Conservation (phyloP, 2,797 vertebrate species). For the Morus bassanus region DNA sequence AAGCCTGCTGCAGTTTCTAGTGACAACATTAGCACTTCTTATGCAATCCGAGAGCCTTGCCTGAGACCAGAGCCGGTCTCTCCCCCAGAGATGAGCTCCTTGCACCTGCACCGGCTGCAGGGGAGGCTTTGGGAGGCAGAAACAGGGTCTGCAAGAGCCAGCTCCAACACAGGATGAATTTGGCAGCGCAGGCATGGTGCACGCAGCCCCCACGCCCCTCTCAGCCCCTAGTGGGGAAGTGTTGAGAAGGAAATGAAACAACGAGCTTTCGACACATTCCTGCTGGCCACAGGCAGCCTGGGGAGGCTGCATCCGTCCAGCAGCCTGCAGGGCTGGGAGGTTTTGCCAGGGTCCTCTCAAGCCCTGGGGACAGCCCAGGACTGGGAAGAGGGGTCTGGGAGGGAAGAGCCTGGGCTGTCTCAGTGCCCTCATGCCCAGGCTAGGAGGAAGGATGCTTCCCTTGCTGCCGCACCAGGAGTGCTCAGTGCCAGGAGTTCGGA, state of each 20-base stretch:
- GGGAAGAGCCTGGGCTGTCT: neutral
- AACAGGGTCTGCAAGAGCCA: neutral
- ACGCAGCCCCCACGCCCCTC: neutral
- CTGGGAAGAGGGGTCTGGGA: neutral
- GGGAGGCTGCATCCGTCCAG: neutral
- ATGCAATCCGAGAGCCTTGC: neutral
- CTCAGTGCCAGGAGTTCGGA: neutral
- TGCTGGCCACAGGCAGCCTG: neutral
- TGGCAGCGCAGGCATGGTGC: rapidly evolving
- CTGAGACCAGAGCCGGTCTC: rapidly evolving
- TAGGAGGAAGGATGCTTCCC: neutral
- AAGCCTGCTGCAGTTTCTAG: neutral
- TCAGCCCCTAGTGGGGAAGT: neutral
- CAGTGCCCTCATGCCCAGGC: neutral
- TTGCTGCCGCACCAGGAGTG: neutral
- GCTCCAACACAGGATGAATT: neutral
- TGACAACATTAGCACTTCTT: neutral
- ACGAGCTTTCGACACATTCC: neutral
- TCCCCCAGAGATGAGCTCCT: neutral
- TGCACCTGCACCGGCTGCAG: neutral
- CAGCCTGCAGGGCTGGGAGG: neutral
- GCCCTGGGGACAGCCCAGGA: neutral
- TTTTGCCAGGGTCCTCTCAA: neutral
- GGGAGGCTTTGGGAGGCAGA: neutral
- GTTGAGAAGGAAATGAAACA: conserved; percentile 24